phyloP scores from a whole-genome alignment of 1,140 invertebrate species.

The Maconellicoccus hirsutus region DNA sequence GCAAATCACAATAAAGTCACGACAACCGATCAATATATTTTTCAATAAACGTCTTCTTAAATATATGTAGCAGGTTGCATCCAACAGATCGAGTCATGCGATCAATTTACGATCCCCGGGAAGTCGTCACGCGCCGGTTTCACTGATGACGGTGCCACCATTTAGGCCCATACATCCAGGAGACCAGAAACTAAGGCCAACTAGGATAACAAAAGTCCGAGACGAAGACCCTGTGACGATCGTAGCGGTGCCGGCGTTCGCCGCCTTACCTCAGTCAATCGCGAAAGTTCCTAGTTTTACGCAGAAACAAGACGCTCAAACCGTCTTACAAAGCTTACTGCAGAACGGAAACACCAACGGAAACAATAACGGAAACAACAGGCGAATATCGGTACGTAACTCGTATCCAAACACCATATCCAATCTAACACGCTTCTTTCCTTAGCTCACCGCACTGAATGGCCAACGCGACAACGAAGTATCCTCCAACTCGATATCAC shows the following conservation, averaged over 20 bases:
- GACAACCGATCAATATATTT: background rate
- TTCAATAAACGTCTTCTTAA: background rate
- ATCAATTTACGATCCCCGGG: slow-evolving; percentile 15
- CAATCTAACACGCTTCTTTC: too few species aligned
- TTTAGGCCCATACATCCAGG: slow-evolving; percentile 55
- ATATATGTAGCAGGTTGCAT: background rate
- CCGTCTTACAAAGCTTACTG: background rate
- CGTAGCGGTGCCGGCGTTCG: slow-evolving; percentile 37
- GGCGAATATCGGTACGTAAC: background rate
- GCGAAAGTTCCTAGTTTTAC: slow-evolving; percentile 36
- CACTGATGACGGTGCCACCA: slow-evolving; percentile 43
- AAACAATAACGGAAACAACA: background rate
- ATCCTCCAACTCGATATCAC: background rate
- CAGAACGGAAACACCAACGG: background rate
- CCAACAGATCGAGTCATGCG: slow-evolving; percentile 20
- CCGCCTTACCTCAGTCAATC: slow-evolving; percentile 41
- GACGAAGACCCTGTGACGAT: slow-evolving; percentile 30
- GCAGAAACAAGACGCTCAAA: background rate
- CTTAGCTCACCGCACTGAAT: background rate
- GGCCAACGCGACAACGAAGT: background rate
- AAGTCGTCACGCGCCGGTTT: background rate
- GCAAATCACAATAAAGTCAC: background rate
- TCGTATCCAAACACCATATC: too few species aligned
- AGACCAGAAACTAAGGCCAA: slow-evolving; percentile 29
- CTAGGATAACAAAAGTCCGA: slow-evolving; percentile 27